phyloP scores from a whole-genome alignment of 2,888 invertebrate genomes.

The Microctonus aethiopoides region DNA sequence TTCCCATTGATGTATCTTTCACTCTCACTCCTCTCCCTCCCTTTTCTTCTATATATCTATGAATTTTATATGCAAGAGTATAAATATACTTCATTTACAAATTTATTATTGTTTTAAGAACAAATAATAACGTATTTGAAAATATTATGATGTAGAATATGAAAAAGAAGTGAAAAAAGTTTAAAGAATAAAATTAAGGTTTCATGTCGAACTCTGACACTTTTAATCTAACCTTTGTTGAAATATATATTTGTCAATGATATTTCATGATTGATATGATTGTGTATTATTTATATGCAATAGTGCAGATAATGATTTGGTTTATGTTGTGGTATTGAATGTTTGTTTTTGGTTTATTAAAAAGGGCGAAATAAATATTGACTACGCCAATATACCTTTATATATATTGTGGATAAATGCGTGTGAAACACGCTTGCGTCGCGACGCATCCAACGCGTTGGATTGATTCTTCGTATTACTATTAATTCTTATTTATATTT shows the following conservation, averaged over 20 bases:
- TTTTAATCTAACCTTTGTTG: not conserved
- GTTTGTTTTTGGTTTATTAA: not conserved
- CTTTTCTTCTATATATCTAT: no score
- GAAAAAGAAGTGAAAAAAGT: constrained; percentile 22
- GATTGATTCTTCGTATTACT: not conserved
- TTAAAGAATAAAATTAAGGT: not conserved
- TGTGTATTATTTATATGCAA: no score
- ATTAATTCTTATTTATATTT: not conserved
- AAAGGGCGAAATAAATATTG: not conserved
- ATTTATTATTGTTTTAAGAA: no score
- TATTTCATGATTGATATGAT: not conserved
- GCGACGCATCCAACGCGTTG: constrained; percentile 9
- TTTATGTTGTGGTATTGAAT: not conserved
- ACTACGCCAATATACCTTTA: constrained; percentile 1
- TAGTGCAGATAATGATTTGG: not conserved
- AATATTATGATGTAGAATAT: no score
- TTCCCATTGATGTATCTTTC: not conserved
- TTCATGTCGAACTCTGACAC: constrained; percentile 20
- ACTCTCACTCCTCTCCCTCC: not conserved
- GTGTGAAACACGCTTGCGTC: constrained; percentile 22
- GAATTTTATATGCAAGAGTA: no score
- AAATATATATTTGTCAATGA: not conserved
- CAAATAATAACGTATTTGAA: constrained; percentile 31
- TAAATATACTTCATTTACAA: no score
- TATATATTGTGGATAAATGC: constrained; percentile 30